Base-by-base conservation (phyloP, 2,113 vertebrate species). In the Bagarius yarrelli region DNA sequence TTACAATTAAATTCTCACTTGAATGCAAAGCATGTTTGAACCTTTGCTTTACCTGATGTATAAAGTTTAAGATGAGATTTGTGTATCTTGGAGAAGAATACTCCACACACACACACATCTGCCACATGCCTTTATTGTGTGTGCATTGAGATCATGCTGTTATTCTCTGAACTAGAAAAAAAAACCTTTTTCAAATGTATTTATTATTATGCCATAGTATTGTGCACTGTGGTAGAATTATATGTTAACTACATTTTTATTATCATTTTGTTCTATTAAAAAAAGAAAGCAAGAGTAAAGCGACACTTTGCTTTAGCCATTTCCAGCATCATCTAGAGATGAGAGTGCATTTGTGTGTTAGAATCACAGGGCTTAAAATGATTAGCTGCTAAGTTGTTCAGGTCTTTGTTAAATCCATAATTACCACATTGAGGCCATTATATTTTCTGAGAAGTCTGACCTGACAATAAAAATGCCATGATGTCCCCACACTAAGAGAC, bases 71-170 rank as follows among this genome's bases (percentile, higher is more conserved):
- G 11, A 57, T 4, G n/a, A n/a, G n/a, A 1, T 8, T 25, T 60
- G 3, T 73, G 52, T 73, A 80, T 80, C 57, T 52, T 34, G 12
- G 21, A 56, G 30, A 78, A 60, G 12, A 25, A 57, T 44, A 47
- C 53, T 23, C 4, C 36, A 40, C 36, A 40, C 36, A 40, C 13
- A 12, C 69, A 12, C 8, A 9, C 13, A 44, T 55, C 52, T n/a
- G 32, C 40, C 47, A 21, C 25, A 18, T 14, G 14, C 18, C 23
- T 36, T 53, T 56, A n/a, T 14, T 61, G 2, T 36, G 19, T 59
- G 21, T 63, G 25, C 34, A n/a, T n/a, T n/a, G n/a, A n/a, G n/a
- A n/a, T n/a, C n/a, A n/a, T n/a, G n/a, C n/a, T n/a, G n/a, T n/a
- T n/a, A n/a, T n/a, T n/a, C n/a, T n/a, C n/a, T n/a, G n/a, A n/a